A percentile compares a stretch with the other conserved stretches of the same genome.
Evolutionary conservation across 2,797 vertebrate genomes (phyloP).

Genomic region (Aselliscus stoliczkanus): DNA sequence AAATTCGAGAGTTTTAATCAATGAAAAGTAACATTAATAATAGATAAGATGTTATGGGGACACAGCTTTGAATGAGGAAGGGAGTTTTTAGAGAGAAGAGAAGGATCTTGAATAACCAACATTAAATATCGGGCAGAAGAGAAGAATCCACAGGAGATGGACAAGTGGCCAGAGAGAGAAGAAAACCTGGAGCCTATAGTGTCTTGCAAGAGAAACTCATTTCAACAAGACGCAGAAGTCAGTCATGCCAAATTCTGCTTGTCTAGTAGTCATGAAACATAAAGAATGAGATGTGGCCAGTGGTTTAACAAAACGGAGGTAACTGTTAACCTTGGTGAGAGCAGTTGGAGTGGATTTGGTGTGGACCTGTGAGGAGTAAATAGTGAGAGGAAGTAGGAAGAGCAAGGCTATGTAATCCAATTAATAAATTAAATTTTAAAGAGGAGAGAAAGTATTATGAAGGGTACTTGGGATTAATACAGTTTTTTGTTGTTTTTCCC

Average conservation of each 20-base stretch:
- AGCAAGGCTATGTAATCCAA: neutral
- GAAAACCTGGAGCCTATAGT: neutral
- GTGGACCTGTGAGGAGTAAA: neutral
- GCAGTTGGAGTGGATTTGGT: neutral
- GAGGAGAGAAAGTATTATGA: neutral
- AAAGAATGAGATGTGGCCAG: neutral
- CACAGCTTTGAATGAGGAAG: neutral
- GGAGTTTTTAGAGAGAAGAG: neutral
- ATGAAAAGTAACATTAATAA: neutral
- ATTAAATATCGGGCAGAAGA: neutral
- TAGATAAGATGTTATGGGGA: neutral
- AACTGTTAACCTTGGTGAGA: neutral
- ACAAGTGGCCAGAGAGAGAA: neutral
- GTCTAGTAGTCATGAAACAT: neutral
- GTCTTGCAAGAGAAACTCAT: neutral
- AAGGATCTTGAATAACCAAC: neutral
- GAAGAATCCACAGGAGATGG: neutral
- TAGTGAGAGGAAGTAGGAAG: neutral
- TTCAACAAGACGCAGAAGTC: neutral
- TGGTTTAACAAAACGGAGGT: neutral
- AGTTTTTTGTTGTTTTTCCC: neutral
- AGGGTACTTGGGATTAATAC: neutral
- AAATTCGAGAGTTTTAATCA: neutral
- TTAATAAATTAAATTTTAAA: neutral
- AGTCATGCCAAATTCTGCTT: neutral